These are phyloP conservation scores for Orchestia grillus DNA, from an alignment of 1,140 invertebrate genomes.

Conservation along the genomic window DNA sequence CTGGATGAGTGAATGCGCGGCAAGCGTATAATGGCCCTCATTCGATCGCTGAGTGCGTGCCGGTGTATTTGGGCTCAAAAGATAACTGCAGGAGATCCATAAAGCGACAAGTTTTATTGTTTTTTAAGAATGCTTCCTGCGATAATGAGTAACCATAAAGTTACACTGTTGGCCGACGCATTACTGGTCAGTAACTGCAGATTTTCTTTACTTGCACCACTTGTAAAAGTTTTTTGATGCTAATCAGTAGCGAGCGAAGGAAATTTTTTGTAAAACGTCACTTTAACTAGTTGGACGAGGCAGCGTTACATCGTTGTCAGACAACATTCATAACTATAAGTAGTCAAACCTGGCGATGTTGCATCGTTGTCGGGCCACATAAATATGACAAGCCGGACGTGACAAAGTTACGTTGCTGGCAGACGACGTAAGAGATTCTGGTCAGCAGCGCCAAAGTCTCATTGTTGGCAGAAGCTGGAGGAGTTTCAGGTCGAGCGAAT, in stretches of 20 bases:
- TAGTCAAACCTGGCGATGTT: too few relatives aligned
- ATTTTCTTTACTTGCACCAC: too few relatives aligned
- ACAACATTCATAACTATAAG: too few relatives aligned
- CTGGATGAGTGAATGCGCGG: background rate
- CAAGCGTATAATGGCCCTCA: background rate
- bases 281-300: too few relatives aligned
- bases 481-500: background rate
- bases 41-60: background rate
- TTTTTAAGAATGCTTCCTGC: background rate
- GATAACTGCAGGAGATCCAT: background rate
- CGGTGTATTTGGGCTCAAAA: background rate
- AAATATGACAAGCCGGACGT: background rate
- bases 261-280: too few relatives aligned
- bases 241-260: too few relatives aligned
- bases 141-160: background rate
- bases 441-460: background rate
- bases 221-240: too few relatives aligned
- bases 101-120: background rate
- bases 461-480: background rate
- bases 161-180: background rate
- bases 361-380: background rate
- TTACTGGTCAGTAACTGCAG: background rate
- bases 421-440: background rate
- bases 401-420: background rate
- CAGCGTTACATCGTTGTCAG: too few relatives aligned